Evolutionary conservation across 1,140 invertebrate species (phyloP).

Genomic region (Liolophura sinensis): DNA sequence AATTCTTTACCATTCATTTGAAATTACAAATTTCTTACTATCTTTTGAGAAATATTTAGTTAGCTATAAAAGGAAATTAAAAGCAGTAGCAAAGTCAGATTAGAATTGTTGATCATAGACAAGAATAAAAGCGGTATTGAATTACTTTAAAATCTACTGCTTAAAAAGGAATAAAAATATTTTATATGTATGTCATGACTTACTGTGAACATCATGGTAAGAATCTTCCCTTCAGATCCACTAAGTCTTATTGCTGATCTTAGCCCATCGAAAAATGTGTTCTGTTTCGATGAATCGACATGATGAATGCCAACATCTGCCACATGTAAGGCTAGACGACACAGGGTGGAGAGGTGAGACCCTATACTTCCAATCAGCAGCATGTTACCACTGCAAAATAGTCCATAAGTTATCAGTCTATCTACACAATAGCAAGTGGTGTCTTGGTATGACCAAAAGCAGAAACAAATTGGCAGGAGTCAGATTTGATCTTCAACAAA

Average conservation of each 20-base stretch:
- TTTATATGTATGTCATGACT: constrained; percentile 14
- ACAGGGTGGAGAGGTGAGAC: constrained; percentile 51
- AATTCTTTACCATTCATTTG: no score
- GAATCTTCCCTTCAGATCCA: constrained; percentile 54
- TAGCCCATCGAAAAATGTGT: constrained; percentile 57
- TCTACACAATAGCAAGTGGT: no score
- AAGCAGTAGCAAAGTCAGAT: no score
- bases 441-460: not conserved
- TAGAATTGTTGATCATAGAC: no score
- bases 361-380: constrained; percentile 55
- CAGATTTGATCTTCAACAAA: no score
- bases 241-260: constrained; percentile 53
- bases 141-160: no score
- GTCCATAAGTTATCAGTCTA: not conserved
- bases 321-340: constrained; percentile 54
- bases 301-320: constrained; percentile 51
- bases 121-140: no score
- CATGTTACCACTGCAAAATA: constrained; percentile 52
- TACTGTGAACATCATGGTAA: constrained; percentile 53
- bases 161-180: no score
- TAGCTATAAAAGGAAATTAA: no score
- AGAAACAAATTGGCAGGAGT: not conserved
- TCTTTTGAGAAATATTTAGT: no score
- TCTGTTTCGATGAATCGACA: constrained; percentile 53
- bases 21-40: no score